Percentiles rank a stretch among this genome's conserved stretches.
Evolutionary conservation across 1,140 invertebrate species (phyloP).

Genomic region (Brachionus sp.): DNA sequence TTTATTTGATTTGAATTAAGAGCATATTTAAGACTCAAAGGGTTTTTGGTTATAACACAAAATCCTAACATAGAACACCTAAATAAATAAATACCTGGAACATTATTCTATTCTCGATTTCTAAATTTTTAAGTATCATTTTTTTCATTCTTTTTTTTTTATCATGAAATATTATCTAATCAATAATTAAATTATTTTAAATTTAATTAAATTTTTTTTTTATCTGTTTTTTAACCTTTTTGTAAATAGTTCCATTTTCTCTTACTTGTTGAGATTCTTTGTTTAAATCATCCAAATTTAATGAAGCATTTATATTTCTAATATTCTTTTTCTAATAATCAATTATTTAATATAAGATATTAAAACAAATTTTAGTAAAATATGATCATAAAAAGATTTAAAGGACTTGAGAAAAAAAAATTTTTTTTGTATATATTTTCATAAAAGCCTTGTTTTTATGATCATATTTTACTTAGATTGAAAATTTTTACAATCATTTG

Average conservation of each 20-base stretch:
- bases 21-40: too few species aligned
- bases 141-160: constrained; percentile 45
- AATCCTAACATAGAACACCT: background rate
- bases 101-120: constrained; percentile 38
- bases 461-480: too few species aligned
- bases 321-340: constrained; percentile 12
- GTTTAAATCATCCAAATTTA: constrained; percentile 25
- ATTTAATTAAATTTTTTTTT: background rate
- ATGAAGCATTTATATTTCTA: background rate
- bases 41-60: too few species aligned
- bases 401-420: too few species aligned
- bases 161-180: constrained; percentile 44
- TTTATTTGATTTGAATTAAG: too few species aligned
- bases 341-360: background rate
- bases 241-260: constrained; percentile 44
- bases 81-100: background rate
- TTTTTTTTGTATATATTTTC: too few species aligned
- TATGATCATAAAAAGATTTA: too few species aligned
- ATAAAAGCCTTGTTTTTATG: too few species aligned
- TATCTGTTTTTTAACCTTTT: constrained; percentile 23
- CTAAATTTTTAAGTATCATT: constrained; percentile 37
- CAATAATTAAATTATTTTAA: constrained; percentile 1
- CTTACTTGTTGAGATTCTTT: constrained; percentile 45
- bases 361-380: background rate
- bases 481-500: constrained; percentile 67